These are phyloP conservation scores for Psilopogon haemacephalus DNA, from an alignment of 2,113 vertebrate species.

Conservation along the genomic window DNA sequence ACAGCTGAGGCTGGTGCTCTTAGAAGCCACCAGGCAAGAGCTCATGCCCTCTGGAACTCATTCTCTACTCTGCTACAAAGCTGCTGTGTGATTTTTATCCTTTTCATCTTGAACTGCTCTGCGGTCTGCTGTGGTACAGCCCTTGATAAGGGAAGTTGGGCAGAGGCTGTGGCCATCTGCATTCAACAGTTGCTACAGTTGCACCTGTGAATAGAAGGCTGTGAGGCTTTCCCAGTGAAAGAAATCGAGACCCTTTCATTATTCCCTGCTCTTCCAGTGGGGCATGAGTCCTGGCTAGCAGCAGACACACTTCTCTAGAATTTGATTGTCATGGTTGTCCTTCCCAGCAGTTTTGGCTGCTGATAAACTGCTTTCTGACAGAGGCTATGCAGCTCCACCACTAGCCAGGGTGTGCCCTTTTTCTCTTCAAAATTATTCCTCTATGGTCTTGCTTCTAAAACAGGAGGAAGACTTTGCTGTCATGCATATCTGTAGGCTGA, in stretches of 20 bases:
- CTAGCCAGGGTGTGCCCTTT: not conserved
- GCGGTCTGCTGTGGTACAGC: not conserved
- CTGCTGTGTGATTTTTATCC: not conserved
- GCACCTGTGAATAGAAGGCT: not conserved
- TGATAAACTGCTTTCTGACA: not conserved
- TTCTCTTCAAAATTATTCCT: not conserved
- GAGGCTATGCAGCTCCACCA: not conserved
- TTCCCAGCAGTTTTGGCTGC: not conserved
- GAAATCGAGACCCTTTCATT: not conserved
- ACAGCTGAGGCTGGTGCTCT: not conserved
- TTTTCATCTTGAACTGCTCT: not conserved
- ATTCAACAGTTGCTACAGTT: not conserved
- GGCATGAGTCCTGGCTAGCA: not conserved
- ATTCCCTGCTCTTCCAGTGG: not conserved
- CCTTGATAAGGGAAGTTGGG: not conserved
- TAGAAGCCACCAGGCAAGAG: not conserved
- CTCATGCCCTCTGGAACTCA: not conserved
- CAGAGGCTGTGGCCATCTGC: rapidly evolving
- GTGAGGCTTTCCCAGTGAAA: not conserved
- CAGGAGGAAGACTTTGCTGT: not conserved
- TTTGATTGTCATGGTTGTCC: not conserved
- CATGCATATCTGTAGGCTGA: not conserved
- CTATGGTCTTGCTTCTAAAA: not conserved
- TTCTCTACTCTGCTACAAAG: not conserved
- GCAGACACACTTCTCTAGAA: not conserved